phyloP scores from a whole-genome alignment of 1,140 invertebrate genomes.

The Antheraea pernyi region DNA sequence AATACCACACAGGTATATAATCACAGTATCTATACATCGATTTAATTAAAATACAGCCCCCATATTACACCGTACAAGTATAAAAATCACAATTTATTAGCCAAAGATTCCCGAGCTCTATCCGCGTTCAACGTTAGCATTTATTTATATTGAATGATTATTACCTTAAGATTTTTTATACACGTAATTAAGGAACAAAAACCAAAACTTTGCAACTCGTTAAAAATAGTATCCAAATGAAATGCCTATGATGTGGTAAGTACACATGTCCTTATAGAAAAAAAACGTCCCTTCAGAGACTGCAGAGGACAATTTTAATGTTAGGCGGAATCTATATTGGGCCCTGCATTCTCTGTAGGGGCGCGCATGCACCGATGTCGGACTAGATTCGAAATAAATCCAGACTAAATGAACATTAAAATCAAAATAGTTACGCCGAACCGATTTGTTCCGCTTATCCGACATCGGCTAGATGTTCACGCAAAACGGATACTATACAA shows the following conservation, averaged over 20 bases:
- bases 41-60: slow-evolving; percentile 45
- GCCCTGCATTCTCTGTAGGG: slow-evolving; percentile 68
- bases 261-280: slow-evolving; percentile 56
- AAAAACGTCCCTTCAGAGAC: slow-evolving; percentile 66
- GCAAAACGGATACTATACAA: slow-evolving; percentile 69
- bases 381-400: not conserved
- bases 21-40: slow-evolving; percentile 71
- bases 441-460: slow-evolving; percentile 29
- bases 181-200: slow-evolving; percentile 80
- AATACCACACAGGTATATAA: slow-evolving; percentile 70
- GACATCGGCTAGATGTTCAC: slow-evolving; percentile 43
- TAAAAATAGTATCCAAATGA: slow-evolving; percentile 62
- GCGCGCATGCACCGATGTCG: slow-evolving; percentile 26
- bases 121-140: slow-evolving; percentile 47
- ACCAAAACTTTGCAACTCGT: slow-evolving; percentile 71
- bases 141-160: slow-evolving; percentile 76
- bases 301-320: slow-evolving; percentile 70
- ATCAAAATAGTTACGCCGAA: slow-evolving; percentile 28
- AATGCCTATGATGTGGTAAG: slow-evolving; percentile 48
- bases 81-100: slow-evolving; percentile 72
- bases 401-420: slow-evolving; percentile 7
- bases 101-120: slow-evolving; percentile 57
- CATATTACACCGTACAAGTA: slow-evolving; percentile 61
- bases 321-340: slow-evolving; percentile 76
- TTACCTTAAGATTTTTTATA: slow-evolving; percentile 75